Percentiles rank a stretch among this genome's conserved stretches.
Evolutionary conservation across 2,888 invertebrate species (phyloP).

Genomic region (Cosmia pyralina): DNA sequence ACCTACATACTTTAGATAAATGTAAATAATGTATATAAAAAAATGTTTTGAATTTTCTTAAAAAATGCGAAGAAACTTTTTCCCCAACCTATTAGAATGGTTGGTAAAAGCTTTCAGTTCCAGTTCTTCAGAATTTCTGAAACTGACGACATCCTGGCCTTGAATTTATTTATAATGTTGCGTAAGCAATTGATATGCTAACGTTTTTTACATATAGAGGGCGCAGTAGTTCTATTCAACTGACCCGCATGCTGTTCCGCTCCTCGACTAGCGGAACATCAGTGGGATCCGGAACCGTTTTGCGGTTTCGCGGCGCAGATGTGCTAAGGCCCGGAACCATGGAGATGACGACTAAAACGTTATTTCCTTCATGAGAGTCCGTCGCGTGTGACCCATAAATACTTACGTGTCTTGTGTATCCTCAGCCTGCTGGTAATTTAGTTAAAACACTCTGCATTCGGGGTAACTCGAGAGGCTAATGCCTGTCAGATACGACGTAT

Average conservation of each 20-base stretch:
- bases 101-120: no score
- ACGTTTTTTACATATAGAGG: conserved; percentile 13
- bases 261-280: no score
- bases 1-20: no score
- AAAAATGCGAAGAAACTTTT: no score
- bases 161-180: not conserved
- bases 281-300: no score
- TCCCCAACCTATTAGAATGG: no score
- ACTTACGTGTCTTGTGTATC: conserved; percentile 27
- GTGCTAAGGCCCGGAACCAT: conserved; percentile 7
- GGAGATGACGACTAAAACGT: not conserved
- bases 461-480: conserved; percentile 35
- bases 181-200: not conserved
- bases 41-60: no score
- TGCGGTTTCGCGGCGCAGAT: no score
- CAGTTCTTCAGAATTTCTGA: not conserved
- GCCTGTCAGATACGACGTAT: conserved; percentile 26
- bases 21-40: no score
- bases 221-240: no score
- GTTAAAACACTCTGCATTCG: conserved; percentile 30
- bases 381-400: conserved; percentile 32
- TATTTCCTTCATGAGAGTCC: conserved; percentile 1
- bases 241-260: no score
- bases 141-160: not conserved
- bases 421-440: conserved; percentile 35